Evolutionary conservation across 2,888 invertebrate species (phyloP), one percentile per base, ranked within the genome.

Genomic region (Leptogaster cylindrica): DNA sequence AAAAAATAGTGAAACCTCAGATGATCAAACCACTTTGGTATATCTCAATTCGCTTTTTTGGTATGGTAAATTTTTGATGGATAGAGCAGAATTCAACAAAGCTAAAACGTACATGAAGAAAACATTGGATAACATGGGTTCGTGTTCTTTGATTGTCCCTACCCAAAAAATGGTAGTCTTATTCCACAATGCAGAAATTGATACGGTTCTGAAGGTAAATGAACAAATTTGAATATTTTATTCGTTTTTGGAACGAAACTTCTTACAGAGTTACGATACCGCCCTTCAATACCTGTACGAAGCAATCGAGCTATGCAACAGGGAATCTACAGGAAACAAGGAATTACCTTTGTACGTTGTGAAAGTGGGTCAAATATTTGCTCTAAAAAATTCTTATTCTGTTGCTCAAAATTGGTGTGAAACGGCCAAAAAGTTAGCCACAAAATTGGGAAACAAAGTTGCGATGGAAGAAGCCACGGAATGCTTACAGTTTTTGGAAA

Each of bases 131-230:
- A 77, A 78, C 68, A 79, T 82, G 3, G 73, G 74, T 28, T 79
- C 79, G 73, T 76, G 80, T n/a, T 78, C 79, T 71, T 78, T 79
- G 1, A 69, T 82, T 14, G 77, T 77, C 50, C 80, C 81, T 0
- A 77, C 81, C 64, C 82, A 83, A 74, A 80, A 81, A 71, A 81
- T 83, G 81, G 80, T 83, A 5, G 81, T 83, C 31, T 73, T 82
- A 36, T 82, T 81, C 67, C 80, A 81, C 4, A 73, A 82, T 58
- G 78, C 81, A 1, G 81, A 81, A 46, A 69, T 74, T 7, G 69
- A 68, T 1, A 68, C 61, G 18, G 23, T 14, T 8, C 52, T 72
- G 7, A 71, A 72, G 41, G 73, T 73, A 68, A 20, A 14, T 41
- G 14, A 44, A 44, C 16, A 46, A 14, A 10, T 41, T 58, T 12